These are phyloP conservation scores for Siniperca scherzeri DNA, from an alignment of 2,797 vertebrate genomes.

Conservation along the genomic window DNA sequence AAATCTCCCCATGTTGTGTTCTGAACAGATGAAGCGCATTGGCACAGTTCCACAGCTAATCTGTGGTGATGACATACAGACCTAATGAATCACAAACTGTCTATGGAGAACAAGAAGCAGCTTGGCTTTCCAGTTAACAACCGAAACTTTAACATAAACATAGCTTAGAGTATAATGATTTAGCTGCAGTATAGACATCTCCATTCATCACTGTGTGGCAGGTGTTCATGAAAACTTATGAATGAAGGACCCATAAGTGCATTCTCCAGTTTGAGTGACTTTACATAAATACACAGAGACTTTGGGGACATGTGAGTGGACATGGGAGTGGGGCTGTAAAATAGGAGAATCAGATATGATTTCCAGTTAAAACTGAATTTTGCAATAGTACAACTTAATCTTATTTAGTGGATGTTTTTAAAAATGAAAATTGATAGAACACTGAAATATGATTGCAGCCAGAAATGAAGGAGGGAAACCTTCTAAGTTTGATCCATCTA, in stretches of 20 bases:
- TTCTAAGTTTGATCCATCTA: background rate
- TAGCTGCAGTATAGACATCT: constrained; percentile 34
- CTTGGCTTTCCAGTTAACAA: constrained; percentile 24
- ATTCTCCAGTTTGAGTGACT: constrained; percentile 32
- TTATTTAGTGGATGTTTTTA: background rate
- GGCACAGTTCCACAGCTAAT: constrained; percentile 13
- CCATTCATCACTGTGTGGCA: constrained; percentile 50
- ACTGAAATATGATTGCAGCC: background rate
- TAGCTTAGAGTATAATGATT: constrained; percentile 41
- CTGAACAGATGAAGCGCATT: background rate
- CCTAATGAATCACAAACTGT: constrained; percentile 36
- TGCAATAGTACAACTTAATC: constrained; percentile 7
- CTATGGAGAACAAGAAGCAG: constrained; percentile 27
- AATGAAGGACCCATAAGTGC: constrained; percentile 36
- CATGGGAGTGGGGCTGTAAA: background rate
- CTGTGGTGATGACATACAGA: constrained; percentile 14
- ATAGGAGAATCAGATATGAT: background rate
- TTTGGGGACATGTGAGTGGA: constrained; percentile 27
- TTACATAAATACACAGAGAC: constrained; percentile 35
- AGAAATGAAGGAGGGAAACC: background rate
- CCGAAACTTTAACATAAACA: constrained; percentile 52
- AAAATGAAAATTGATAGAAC: background rate
- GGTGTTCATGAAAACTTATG: constrained; percentile 53
- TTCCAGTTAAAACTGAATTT: background rate
- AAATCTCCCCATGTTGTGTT: background rate